Evolutionary conservation across 35 echinoderm and acorn worm genomes (phyloP), one percentile per base, ranked within the genome.

Genomic region (Lytechinus pictus): DNA sequence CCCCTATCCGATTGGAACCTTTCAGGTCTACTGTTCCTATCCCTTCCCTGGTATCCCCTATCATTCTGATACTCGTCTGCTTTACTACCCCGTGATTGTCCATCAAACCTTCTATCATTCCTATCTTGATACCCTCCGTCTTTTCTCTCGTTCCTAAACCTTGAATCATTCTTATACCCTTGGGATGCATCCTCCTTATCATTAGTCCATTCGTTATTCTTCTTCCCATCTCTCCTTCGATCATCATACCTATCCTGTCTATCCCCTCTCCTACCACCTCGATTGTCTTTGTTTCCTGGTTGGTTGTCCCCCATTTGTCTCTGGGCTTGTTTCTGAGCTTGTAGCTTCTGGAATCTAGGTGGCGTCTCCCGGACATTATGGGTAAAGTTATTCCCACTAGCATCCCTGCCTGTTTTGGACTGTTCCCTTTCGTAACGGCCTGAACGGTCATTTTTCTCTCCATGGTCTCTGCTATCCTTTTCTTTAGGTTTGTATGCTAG

Each of bases 391-490:
- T 97, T 99, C 14, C 98, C 98, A 71, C 88, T 54, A 10, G 96
- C 95, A 24, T 99, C 98, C 89, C 86, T 97, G 4, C 96, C 96
- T 54, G 98, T 96, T 10, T 94, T 86, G 9, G 98, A 96, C 86
- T 99, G 98, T 88, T 99, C 98, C 55, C 94, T 97, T 33, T 95
- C 97, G 95, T 95, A 99, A 53, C 95, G 91, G 27, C 89, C 28
- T 52, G 86, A 54, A 6, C 54, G 52, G 53, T 94, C 58, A 11
- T 86, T 86, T n/a, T 66, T 54, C 87, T 87, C 53, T 19, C 16
- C 16, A 28, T 44, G 28, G 9, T 93, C 44, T 33, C 96, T 51
- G 24, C 54, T 56, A 24, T 57, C 66, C 28, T 86, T 91, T 94
- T 95, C 89, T 54, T 87, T 95, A 33, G 95, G 60, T 92, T 90